Conservation (phyloP, 2,797 vertebrate genomes). For the Trachurus trachurus region DNA sequence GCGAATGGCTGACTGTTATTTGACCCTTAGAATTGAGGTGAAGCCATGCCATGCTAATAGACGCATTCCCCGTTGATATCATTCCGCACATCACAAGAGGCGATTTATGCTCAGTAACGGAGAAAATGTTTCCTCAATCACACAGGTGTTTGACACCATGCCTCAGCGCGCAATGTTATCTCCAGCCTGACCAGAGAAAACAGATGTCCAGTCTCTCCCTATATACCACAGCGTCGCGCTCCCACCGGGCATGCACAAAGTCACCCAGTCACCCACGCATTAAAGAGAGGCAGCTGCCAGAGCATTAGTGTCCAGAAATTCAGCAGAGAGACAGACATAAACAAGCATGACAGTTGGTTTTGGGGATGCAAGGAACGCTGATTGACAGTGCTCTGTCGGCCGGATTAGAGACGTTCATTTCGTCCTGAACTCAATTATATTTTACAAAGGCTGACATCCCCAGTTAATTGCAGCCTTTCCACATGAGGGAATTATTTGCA, state of each 20-base stretch:
- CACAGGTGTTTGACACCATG: slow-evolving; percentile 72
- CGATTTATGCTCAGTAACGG: slow-evolving; percentile 58
- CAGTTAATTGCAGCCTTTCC: slow-evolving; percentile 90
- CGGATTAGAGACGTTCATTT: slow-evolving; percentile 88
- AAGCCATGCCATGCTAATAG: slow-evolving; percentile 64
- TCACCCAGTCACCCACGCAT: slow-evolving; percentile 72
- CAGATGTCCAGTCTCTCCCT: slow-evolving; percentile 71
- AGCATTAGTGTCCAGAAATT: slow-evolving; percentile 80
- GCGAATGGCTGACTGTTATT: slow-evolving; percentile 59
- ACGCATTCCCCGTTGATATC: slow-evolving; percentile 49
- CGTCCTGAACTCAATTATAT: slow-evolving; percentile 90
- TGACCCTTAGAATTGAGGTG: slow-evolving; percentile 74
- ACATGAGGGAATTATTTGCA: slow-evolving; percentile 89
- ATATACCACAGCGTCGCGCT: slow-evolving; percentile 40
- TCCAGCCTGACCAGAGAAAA: slow-evolving; percentile 63
- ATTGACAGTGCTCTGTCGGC: slow-evolving; percentile 87
- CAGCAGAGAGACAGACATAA: slow-evolving; percentile 76
- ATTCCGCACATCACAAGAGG: slow-evolving; percentile 30
- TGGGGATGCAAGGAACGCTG: slow-evolving; percentile 79
- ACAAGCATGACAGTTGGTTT: slow-evolving; percentile 85
- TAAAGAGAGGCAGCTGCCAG: slow-evolving; percentile 76
- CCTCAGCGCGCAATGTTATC: slow-evolving; percentile 67
- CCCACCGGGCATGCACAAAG: slow-evolving; percentile 60
- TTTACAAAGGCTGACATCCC: slow-evolving; percentile 90
- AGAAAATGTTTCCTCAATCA: slow-evolving; percentile 59